These are phyloP conservation scores for Mesorhabditis belari DNA, from an alignment of 2,888 invertebrate genomes.

Conservation along the genomic window DNA sequence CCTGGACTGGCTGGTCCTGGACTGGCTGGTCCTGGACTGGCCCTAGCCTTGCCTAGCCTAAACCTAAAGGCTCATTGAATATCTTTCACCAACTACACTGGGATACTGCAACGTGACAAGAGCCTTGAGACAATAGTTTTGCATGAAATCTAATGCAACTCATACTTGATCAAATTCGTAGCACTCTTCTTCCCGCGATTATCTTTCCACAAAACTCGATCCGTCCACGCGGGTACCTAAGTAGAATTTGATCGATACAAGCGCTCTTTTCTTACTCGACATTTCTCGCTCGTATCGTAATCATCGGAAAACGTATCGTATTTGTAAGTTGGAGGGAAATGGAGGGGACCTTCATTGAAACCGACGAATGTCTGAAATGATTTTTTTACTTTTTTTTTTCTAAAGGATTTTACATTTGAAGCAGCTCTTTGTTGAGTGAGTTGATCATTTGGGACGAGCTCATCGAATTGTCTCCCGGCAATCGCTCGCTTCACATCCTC, in stretches of 20 bases:
- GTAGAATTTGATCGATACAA: background rate
- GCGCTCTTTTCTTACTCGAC: conserved; percentile 13
- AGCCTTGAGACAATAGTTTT: too few species aligned
- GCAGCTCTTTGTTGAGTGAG: conserved; percentile 61
- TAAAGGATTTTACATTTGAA: background rate
- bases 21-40: too few species aligned
- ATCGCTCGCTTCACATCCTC: conserved; percentile 71
- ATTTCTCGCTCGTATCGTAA: conserved; percentile 95
- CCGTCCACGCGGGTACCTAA: conserved; percentile 95
- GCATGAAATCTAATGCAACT: background rate
- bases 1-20: too few species aligned
- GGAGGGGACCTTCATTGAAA: conserved; percentile 82
- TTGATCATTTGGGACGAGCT: conserved; percentile 80
- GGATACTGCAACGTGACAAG: too few species aligned
- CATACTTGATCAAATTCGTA: conserved; percentile 12
- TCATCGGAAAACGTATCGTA: conserved; percentile 97
- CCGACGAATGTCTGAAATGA: conserved; percentile 71
- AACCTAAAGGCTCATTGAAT: too few species aligned
- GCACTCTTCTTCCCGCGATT: conserved; percentile 8
- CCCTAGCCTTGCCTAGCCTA: too few species aligned
- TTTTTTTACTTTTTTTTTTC: too few species aligned
- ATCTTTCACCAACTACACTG: too few species aligned
- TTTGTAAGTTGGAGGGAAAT: conserved; percentile 93
- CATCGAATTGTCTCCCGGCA: conserved; percentile 68
- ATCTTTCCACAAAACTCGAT: conserved; percentile 82